Base-by-base conservation (phyloP, 2,113 vertebrate genomes). In the Baryphthengus martii region DNA sequence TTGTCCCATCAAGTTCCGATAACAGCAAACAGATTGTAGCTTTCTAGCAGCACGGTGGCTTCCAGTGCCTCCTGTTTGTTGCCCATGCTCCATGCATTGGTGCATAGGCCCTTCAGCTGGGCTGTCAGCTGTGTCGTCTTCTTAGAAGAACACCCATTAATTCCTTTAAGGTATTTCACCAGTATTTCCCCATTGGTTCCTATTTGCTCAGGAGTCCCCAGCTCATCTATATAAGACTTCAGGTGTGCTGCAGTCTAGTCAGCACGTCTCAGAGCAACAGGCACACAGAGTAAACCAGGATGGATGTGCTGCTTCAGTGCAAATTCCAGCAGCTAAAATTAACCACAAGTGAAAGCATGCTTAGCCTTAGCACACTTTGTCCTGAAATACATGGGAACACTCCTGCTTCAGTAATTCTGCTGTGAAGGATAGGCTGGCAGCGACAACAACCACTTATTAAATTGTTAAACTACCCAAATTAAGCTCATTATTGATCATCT, bases 331-430 rank as follows among this genome's bases (percentile, higher is more conserved):
- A 59, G 31, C n/a, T 84, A 62, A 37, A 55, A 47, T 90, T 74
- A 80, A n/a, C 42, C 74, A 17, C n/a, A 71, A 31, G 16, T 74
- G 61, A 33, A 89, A 74, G 8, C 7, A 28, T 59, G 25, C 28
- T 89, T 40, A 35, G 3, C 29, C 73, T 81, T 45, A 42, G 25
- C 44, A 44, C 9, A 13, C 13, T 89, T 77, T 45, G 14, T 67
- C 18, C 31, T 53, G 50, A 73, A 83, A 66, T 80, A 24, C 9
- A 4, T 0, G 1, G 1, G 4, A 50, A 21, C 0, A 0, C 18
- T 66, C 13, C 79, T 71, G 16, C 56, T 77, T 80, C 39, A 31
- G 50, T 53, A 63, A 16, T 28, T 78, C 42, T 92, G n/a, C 28
- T 59, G 2, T 7, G 23, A 76, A 20, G 8, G 8, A 40, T 12